Conservation (phyloP, 2,797 vertebrate species). For the Carapus acus region DNA sequence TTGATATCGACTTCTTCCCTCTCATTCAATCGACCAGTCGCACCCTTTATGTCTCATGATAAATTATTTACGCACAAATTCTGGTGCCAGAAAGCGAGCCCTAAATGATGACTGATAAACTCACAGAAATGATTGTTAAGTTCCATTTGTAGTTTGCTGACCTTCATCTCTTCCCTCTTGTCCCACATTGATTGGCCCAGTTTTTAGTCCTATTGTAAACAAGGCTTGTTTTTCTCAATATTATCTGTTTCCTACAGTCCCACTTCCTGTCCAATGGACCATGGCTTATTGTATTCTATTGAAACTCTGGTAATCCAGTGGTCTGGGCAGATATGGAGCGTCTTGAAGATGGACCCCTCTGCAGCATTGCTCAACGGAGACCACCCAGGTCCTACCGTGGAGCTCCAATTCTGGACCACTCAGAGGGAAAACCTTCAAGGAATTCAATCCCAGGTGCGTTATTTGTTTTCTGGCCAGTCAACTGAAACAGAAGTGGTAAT, state of each 20-base stretch:
- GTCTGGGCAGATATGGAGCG: constrained; percentile 66
- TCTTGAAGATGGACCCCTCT: constrained; percentile 71
- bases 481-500: no score
- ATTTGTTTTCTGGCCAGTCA: not conserved
- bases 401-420: constrained; percentile 77
- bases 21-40: no score
- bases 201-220: not conserved
- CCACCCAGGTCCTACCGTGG: constrained; percentile 65
- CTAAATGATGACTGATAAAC: not conserved
- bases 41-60: not conserved
- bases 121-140: not conserved
- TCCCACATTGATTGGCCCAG: not conserved
- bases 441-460: constrained; percentile 71
- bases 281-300: constrained; percentile 66
- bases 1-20: no score
- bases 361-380: constrained; percentile 57
- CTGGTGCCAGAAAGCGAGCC: not conserved
- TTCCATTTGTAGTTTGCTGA: not conserved
- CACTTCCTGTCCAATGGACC: constrained; percentile 60
- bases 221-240: not conserved
- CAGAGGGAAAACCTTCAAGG: constrained; percentile 71
- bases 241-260: constrained; percentile 53
- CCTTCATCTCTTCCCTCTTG: constrained; percentile 20
- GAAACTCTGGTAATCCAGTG: constrained; percentile 72
- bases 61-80: not conserved